These are phyloP conservation scores for Bombus ignitus DNA, from an alignment of 1,140 invertebrate species.

Conservation along the genomic window DNA sequence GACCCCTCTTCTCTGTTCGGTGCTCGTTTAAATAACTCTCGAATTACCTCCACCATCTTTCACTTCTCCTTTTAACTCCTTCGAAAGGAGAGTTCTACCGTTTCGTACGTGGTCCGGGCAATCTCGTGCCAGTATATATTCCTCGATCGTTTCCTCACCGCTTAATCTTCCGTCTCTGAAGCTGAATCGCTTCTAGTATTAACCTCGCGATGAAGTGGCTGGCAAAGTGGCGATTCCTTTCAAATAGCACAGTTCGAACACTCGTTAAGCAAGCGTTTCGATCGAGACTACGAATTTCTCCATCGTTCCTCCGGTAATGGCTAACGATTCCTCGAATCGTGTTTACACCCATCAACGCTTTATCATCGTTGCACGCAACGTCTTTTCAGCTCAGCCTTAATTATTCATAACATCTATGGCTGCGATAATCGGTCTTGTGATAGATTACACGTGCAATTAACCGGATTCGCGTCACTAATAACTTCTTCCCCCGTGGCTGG, in stretches of 20 bases:
- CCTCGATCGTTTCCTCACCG: constrained; percentile 14
- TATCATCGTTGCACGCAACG: constrained; percentile 26
- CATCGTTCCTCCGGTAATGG: neutral
- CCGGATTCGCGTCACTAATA: constrained; percentile 27
- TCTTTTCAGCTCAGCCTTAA: neutral
- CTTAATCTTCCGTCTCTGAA: constrained; percentile 2
- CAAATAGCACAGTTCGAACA: constrained; percentile 10
- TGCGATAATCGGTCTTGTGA: constrained; percentile 15
- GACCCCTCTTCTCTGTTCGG: constrained; percentile 11
- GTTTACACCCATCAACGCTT: neutral
- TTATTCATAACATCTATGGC: constrained; percentile 26
- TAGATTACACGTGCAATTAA: constrained; percentile 43
- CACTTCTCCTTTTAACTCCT: constrained; percentile 27
- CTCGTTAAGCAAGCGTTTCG: constrained; percentile 15
- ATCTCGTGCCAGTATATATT: constrained; percentile 34
- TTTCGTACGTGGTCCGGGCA: constrained; percentile 20
- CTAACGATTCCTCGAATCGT: constrained; percentile 11
- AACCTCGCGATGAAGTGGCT: constrained; percentile 35
- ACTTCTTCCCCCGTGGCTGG: neutral
- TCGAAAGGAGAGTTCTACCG: constrained; percentile 34
- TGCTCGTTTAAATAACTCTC: constrained; percentile 74
- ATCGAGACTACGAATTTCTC: neutral
- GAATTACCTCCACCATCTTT: constrained; percentile 67
- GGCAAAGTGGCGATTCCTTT: constrained; percentile 28
- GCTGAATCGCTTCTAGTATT: constrained; percentile 31